Base-by-base conservation (phyloP, 2,888 invertebrate species). In the Lamproptera curius region DNA sequence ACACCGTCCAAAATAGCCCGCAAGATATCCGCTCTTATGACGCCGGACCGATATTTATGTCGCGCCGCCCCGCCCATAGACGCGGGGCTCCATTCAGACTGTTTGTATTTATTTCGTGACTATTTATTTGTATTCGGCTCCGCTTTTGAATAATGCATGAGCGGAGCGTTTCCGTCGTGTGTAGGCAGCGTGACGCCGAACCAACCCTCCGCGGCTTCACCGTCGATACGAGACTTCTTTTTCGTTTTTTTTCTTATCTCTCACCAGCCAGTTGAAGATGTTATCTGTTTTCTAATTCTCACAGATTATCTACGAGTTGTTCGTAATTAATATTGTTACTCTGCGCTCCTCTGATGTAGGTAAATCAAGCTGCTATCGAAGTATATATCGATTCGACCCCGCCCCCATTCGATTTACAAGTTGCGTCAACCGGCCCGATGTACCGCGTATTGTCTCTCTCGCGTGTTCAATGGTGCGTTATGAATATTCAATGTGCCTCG, bases 91-190 rank as follows among this genome's bases (percentile, higher is more conserved):
- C 85, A 84, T 85, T 86, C 86, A 80, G 84, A 76, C 82, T 81
- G 84, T 85, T 86, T 85, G 84, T 86, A 86, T 86, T 85, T 87
- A 85, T 86, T 86, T 77, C 76, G 76, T 80, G 82, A 76, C 86
- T 84, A 86, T 87, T 86, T 87, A 87, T 86, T 87, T 86, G 86
- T 87, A 85, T 86, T 86, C 82, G 84, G 74, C 75, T 81, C 79
- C 64, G 76, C 73, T 70, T 84, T 81, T 87, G 86, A 87, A 87
- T 87, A 78, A 87, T 85, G 76, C 80, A 87, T 86, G 85, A 84
- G 81, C 79, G 67, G 68, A 79, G 73, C 76, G 79, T 86, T 84
- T 85, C 86, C 86, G 83, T 73, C 80, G 85, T 83, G 86, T 83
- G 86, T 86, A 87, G 86, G 87, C 85, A 76, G 86, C 86, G 81